Percentiles rank a stretch among this genome's conserved stretches.
Evolutionary conservation across 2,888 invertebrate species (phyloP).

Genomic region (Cataglyphis livida): DNA sequence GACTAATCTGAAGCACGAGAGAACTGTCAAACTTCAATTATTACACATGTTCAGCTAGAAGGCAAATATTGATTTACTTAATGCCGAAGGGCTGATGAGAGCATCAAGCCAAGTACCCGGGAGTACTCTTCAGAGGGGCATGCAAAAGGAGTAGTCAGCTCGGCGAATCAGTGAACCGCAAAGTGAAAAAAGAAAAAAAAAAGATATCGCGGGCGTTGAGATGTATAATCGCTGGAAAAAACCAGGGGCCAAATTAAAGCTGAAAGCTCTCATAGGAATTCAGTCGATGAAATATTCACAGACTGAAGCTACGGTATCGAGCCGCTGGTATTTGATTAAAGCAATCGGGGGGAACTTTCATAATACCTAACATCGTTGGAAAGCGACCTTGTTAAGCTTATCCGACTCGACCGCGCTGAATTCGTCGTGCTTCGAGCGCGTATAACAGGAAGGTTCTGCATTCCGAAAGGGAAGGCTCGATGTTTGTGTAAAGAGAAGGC

Average conservation of each 20-base stretch:
- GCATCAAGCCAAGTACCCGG: not conserved
- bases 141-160: not conserved
- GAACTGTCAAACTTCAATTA: constrained; percentile 47
- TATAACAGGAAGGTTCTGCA: constrained; percentile 12
- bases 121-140: not conserved
- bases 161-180: constrained; percentile 1
- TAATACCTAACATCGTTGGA: constrained; percentile 21
- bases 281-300: not conserved
- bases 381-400: constrained; percentile 25
- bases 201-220: not conserved
- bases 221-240: constrained; percentile 31
- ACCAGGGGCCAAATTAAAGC: not conserved
- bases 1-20: constrained; percentile 23
- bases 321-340: constrained; percentile 34
- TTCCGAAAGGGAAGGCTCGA: not conserved
- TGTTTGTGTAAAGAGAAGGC: not conserved
- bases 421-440: not conserved
- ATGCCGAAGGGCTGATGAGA: constrained; percentile 14
- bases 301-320: constrained; percentile 19
- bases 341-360: constrained; percentile 39
- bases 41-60: constrained; percentile 27
- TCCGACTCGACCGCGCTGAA: not conserved
- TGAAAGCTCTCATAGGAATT: not conserved
- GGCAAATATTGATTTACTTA: constrained; percentile 51
- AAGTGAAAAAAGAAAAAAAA: not conserved